Base-by-base conservation (phyloP, 2,797 vertebrate species). In the Pipistrellus pygmaeus region DNA sequence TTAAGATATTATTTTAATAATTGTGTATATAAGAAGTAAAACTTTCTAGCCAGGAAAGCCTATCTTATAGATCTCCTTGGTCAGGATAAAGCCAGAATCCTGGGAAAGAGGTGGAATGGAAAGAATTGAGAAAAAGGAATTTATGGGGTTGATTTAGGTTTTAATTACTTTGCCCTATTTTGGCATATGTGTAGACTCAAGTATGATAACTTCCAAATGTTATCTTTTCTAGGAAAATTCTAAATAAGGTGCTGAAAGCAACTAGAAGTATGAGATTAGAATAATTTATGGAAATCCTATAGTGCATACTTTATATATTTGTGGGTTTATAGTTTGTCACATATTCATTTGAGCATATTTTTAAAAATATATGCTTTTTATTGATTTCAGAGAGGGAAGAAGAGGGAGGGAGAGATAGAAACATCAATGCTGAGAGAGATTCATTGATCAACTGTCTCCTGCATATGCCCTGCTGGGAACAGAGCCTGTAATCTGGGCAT, bases 101-200 rank as follows among this genome's bases (percentile, higher is more conserved):
- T 64, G 25, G 21, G 27, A 46, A 48, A 57, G 2, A 18, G 11
- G 12, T 10, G 4, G 4, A 2, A n/a, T 81, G 30, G 27, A 7
- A n/a, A 95, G 13, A 32, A 75, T 21, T 21, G 18, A 46, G 23
- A 86, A 94, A 87, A 55, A 23, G 53, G 21, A 55, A 76, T 73
- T 85, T 86, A 66, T 7, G 72, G 7, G 44, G 2, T 83, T 91
- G 25, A 41, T n/a, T 93, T 91, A 89, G 32, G 46, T 91, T 91
- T 85, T 86, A 88, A n/a, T 53, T 88, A 83, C 12, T 84, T 89
- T 91, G 32, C 2, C 30, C 27, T 62, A 51, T 71, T 88, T 94
- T 91, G 51, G 15, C 51, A 64, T 5, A 73, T 78, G 7, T 69
- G 23, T 32, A 93, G 32, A 10, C 17, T 46, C 66, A 51, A 38